phyloP scores from a whole-genome alignment of 1,140 invertebrate species.

The Ooceraea biroi region DNA sequence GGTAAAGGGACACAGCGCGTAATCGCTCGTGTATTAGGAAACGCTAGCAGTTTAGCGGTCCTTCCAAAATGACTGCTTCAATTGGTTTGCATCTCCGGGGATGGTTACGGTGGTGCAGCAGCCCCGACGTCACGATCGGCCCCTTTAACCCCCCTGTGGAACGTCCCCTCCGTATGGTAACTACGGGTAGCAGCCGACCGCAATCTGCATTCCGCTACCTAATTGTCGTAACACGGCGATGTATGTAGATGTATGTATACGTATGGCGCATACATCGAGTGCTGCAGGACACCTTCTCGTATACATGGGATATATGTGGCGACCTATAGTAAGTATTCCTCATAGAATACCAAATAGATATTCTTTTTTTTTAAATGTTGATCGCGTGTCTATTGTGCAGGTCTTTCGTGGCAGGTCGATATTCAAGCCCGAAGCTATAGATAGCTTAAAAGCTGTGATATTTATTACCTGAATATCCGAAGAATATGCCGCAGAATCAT shows the following conservation, averaged over 20 bases:
- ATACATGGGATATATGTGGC: constrained; percentile 13
- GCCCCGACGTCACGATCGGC: constrained; percentile 67
- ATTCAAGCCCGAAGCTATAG: constrained; percentile 28
- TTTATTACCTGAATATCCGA: constrained; percentile 39
- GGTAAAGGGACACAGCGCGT: not conserved
- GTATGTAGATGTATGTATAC: constrained; percentile 74
- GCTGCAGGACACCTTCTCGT: constrained; percentile 48
- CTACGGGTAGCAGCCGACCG: constrained; percentile 79
- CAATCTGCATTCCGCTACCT: constrained; percentile 83
- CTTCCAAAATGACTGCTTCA: constrained; percentile 75
- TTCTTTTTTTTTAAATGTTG: constrained; percentile 47
- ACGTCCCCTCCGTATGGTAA: constrained; percentile 77
- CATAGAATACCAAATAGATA: constrained; percentile 55
- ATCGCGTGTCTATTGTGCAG: constrained; percentile 48
- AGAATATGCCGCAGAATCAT: constrained; percentile 1
- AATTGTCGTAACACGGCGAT: constrained; percentile 80
- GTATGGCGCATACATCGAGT: constrained; percentile 54
- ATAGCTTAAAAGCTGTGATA: constrained; percentile 28
- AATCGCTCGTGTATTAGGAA: constrained; percentile 38
- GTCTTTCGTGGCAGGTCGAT: constrained; percentile 9
- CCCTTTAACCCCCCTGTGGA: constrained; percentile 68
- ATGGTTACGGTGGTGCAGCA: constrained; percentile 73
- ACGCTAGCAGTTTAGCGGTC: constrained; percentile 53
- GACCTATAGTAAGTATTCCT: constrained; percentile 49
- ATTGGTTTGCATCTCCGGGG: constrained; percentile 75